phyloP scores from a whole-genome alignment of 2,797 vertebrate species.

The Cephalopachus bancanus region DNA sequence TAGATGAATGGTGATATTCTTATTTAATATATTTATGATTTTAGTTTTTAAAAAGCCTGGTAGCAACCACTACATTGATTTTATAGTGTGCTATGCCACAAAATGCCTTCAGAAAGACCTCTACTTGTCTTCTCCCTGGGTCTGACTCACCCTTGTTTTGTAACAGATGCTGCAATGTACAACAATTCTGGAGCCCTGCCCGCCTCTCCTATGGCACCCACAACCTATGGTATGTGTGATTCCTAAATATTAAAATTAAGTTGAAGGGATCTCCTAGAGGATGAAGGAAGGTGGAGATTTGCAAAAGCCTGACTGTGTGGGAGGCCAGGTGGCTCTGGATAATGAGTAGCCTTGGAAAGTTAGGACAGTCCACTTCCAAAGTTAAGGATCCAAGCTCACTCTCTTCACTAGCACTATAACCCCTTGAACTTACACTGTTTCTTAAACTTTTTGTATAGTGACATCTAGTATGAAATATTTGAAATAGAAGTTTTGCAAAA shows the following conservation, averaged over 20 bases:
- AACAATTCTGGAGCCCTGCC: conserved; percentile 94
- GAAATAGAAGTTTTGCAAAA: neutral
- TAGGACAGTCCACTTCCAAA: neutral
- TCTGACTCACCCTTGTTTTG: conserved; percentile 65
- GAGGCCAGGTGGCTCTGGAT: conserved; percentile 12
- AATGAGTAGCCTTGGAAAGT: neutral
- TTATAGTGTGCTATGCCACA: neutral
- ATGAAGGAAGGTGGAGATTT: neutral
- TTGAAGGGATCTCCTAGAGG: neutral
- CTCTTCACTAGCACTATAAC: neutral
- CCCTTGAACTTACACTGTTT: neutral
- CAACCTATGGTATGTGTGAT: conserved; percentile 89
- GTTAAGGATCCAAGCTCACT: neutral
- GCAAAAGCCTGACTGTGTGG: neutral
- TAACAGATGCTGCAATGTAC: conserved; percentile 97
- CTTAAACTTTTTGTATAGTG: neutral
- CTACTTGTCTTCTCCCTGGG: neutral
- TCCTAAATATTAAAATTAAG: neutral
- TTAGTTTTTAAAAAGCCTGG: neutral
- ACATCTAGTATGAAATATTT: neutral
- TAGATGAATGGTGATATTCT: neutral
- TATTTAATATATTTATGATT: neutral
- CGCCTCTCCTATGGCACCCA: conserved; percentile 87
- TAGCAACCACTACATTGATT: neutral
- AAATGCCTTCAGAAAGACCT: neutral